Conservation (phyloP, 2,113 vertebrate species). For the Picathartes gymnocephalus region DNA sequence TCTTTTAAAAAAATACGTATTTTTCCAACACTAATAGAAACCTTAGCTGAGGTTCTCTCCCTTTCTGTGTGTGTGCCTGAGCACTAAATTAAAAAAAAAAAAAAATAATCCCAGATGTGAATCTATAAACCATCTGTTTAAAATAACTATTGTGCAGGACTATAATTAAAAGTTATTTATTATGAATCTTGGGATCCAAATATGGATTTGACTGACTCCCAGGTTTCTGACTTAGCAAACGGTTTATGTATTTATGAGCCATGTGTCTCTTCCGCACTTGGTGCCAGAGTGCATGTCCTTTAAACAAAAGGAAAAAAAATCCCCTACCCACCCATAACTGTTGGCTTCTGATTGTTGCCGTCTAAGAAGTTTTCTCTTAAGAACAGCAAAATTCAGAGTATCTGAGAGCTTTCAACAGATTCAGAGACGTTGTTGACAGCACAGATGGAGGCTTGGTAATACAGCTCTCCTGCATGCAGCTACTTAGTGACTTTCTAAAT, state of each 20-base stretch:
- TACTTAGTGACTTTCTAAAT: background rate
- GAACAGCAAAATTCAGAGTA: slow-evolving; percentile 25
- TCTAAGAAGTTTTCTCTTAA: slow-evolving; percentile 27
- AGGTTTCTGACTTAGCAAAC: slow-evolving; percentile 63
- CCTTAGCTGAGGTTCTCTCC: slow-evolving; percentile 4
- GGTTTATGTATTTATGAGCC: slow-evolving; percentile 39
- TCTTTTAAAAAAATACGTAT: background rate
- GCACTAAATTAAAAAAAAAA: slow-evolving; percentile 12
- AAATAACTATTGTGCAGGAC: slow-evolving; percentile 61
- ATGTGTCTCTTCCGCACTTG: slow-evolving; percentile 3
- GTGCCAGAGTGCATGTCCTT: slow-evolving; percentile 6
- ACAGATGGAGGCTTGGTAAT: slow-evolving; percentile 8
- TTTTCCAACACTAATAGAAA: slow-evolving; percentile 36
- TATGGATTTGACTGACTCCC: slow-evolving; percentile 62
- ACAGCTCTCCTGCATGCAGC: background rate
- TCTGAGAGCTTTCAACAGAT: slow-evolving; percentile 49
- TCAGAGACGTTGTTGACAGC: background rate
- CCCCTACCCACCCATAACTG: background rate
- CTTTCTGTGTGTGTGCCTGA: background rate
- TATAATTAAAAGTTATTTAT: slow-evolving; percentile 73
- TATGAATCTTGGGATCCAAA: slow-evolving; percentile 65
- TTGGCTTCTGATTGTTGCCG: slow-evolving; percentile 26
- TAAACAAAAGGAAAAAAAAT: slow-evolving; percentile 27
- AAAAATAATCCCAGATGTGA: slow-evolving; percentile 60
- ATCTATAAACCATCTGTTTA: slow-evolving; percentile 67